phyloP scores from a whole-genome alignment of 2,888 invertebrate species.

The Cinara cedri region DNA sequence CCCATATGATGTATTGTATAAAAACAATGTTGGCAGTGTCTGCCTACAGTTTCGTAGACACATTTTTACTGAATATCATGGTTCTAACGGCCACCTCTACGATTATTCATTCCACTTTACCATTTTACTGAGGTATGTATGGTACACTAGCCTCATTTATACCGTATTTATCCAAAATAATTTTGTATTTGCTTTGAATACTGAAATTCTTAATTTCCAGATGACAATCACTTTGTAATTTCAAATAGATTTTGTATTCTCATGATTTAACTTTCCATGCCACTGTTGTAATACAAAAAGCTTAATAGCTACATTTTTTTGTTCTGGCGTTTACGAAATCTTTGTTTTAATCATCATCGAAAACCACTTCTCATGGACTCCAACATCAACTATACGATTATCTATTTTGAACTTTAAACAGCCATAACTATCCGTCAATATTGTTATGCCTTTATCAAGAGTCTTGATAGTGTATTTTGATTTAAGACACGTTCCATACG shows the following conservation, averaged over 20 bases:
- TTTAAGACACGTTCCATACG: constrained; percentile 1
- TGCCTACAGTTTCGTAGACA: constrained; percentile 15
- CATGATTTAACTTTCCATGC: constrained; percentile 7
- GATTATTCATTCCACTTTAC: constrained; percentile 24
- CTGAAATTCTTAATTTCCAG: neutral
- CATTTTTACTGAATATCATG: neutral
- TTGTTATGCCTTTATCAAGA: constrained; percentile 26
- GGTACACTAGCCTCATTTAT: constrained; percentile 15
- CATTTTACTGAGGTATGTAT: constrained; percentile 35
- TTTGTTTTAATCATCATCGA: neutral
- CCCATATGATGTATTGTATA: constrained; percentile 29
- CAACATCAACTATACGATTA: constrained; percentile 12
- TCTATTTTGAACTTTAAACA: constrained; percentile 14
- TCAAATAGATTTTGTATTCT: neutral
- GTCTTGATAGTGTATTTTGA: too few relatives aligned
- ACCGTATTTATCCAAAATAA: constrained; percentile 5
- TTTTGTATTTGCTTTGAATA: neutral
- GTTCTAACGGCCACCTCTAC: constrained; percentile 4
- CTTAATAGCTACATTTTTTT: neutral
- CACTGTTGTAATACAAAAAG: neutral
- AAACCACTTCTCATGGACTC: neutral
- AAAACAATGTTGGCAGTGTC: constrained; percentile 31
- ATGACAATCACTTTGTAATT: neutral
- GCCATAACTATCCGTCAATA: neutral
- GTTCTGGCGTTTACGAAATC: neutral